Evolutionary conservation across 2,888 invertebrate genomes (phyloP), one percentile per base, ranked within the genome.

Genomic region (Agriopis leucophaearia): DNA sequence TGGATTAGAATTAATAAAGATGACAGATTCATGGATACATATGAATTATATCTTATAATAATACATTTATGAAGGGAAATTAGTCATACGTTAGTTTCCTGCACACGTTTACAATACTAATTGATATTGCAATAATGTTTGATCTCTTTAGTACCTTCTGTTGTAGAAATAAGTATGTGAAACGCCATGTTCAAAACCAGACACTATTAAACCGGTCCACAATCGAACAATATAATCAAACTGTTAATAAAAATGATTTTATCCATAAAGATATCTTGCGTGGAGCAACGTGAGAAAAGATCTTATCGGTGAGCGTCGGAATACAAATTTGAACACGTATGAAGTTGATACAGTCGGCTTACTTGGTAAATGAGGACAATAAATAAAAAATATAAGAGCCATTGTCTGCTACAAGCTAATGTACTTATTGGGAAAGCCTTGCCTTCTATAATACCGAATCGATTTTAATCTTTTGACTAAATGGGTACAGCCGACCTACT

Each of bases 201-300:
- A 12, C 40, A 8, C 50, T 38, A 51, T 42, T 48, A 57, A 64
- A 64, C 57, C 57, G 35, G 56, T 57, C 8, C 13, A 51, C 51
- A 51, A 42, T 18, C 27, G 36, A 57, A 61, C 52, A 45, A 61
- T 61, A 54, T 55, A 16, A 52, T 52, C 44, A 45, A 45, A 38
- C 52, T 27, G 42, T 55, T 18, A 42, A 27, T 27, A 55, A 62
- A 62, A 83, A 82, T 76, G 68, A 78, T 81, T 73, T 81, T 85
- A 85, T 85, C 83, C 77, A 76, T 75, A 76, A 77, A 75, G 71
- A 75, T 77, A 85, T 82, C 81, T 76, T 70, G 59, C 54, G 64
- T 48, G 55, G 66, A 65, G 68, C 63, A 76, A 84, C 70, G 74
- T 80, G 77, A 87, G 82, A 85, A 79, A 73, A 76, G 80, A 83